A percentile compares a stretch with the other conserved stretches of the same genome.
Conservation (phyloP, 2,113 vertebrate genomes). For the Proterorhinus semilunaris region DNA sequence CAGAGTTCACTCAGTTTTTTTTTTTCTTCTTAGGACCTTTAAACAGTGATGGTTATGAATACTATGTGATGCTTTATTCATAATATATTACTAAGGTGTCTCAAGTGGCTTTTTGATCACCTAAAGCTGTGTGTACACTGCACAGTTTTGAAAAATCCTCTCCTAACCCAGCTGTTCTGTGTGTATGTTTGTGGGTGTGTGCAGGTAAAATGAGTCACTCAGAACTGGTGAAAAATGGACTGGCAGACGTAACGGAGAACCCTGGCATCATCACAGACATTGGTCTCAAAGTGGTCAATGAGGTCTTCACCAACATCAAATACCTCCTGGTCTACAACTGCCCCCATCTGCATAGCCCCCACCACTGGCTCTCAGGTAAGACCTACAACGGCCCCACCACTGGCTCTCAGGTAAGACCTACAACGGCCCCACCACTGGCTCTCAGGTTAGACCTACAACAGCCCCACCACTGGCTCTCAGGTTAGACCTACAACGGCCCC, state of each 20-base stretch:
- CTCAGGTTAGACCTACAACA: constrained; percentile 81
- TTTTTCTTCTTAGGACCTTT: no score
- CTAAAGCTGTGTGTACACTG: no score
- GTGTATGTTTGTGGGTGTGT: neutral
- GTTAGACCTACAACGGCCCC: constrained; percentile 29
- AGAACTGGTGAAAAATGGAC: constrained; percentile 94
- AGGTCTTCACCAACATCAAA: constrained; percentile 97
- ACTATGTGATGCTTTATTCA: no score
- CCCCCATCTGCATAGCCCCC: constrained; percentile 95
- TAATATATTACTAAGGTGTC: no score
- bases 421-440: no score
- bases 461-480: constrained; percentile 92
- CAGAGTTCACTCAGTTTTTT: no score
- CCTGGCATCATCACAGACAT: constrained; percentile 99
- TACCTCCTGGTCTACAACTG: constrained; percentile 98
- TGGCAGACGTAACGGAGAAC: constrained; percentile 97
- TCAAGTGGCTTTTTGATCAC: no score
- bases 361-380: constrained; percentile 86
- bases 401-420: no score
- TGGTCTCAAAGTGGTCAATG: constrained; percentile 96
- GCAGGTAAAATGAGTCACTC: constrained; percentile 96
- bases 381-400: neutral
- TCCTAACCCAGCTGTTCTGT: no score
- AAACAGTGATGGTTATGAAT: no score
- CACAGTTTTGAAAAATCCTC: no score